These are phyloP conservation scores for Megaleporinus macrocephalus DNA, from an alignment of 2,113 vertebrate species.

Conservation along the genomic window DNA sequence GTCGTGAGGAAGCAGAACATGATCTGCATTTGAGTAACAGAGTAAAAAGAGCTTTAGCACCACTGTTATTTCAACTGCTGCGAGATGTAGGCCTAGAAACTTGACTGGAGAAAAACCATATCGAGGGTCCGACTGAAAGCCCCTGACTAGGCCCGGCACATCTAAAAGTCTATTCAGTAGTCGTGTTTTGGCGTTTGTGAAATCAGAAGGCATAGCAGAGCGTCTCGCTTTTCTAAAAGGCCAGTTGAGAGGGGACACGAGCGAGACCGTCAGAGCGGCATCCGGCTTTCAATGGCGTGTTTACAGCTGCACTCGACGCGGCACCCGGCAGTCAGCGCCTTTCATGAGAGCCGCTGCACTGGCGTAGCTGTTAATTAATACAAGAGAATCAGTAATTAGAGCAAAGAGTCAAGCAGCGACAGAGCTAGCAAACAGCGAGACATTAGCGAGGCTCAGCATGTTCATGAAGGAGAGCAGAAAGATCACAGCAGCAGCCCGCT, in stretches of 20 bases:
- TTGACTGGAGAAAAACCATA: background rate
- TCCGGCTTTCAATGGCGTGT: constrained; percentile 4
- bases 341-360: constrained; percentile 26
- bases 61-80: background rate
- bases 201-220: background rate
- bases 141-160: background rate
- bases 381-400: constrained; percentile 39
- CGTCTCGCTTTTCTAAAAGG: background rate
- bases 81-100: background rate
- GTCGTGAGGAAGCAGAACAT: background rate
- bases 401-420: constrained; percentile 23
- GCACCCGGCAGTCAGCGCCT: constrained; percentile 26
- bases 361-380: constrained; percentile 45
- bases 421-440: constrained; percentile 33
- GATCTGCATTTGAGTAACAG: background rate
- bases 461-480: constrained; percentile 26
- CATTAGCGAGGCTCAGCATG: constrained; percentile 32
- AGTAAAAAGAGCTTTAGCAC: constrained; percentile 5
- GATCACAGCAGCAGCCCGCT: background rate
- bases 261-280: background rate
- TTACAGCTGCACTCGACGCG: constrained; percentile 27
- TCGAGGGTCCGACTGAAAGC: background rate
- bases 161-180: background rate
- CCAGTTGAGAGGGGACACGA: background rate
- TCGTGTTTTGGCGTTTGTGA: background rate